Conservation (phyloP, 2,797 vertebrate species). For the Salarias fasciatus region DNA sequence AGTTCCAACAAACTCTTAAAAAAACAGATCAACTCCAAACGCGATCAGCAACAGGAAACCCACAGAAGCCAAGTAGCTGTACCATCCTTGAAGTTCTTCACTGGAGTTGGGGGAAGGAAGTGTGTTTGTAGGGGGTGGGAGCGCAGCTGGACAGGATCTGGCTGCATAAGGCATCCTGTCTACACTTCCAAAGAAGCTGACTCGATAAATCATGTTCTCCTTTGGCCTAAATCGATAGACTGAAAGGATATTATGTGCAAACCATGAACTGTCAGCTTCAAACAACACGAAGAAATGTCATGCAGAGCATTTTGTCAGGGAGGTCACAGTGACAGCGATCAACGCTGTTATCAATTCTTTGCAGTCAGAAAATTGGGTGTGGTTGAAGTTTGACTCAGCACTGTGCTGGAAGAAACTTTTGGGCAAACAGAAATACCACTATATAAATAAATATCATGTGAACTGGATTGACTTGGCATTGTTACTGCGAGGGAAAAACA, state of each 20-base stretch:
- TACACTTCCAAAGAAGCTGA: constrained; percentile 50
- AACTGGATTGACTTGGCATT: not conserved
- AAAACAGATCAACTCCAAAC: not conserved
- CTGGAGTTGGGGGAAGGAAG: constrained; percentile 66
- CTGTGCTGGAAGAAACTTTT: not conserved
- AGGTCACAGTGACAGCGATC: constrained; percentile 5
- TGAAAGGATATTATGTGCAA: too few relatives aligned
- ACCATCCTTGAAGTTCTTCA: constrained; percentile 23
- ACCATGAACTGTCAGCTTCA: too few relatives aligned
- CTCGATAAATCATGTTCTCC: constrained; percentile 27
- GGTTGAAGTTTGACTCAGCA: constrained; percentile 28
- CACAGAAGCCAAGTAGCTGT: too few relatives aligned
- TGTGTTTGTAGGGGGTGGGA: constrained; percentile 5
- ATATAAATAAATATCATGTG: not conserved
- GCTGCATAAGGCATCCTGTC: constrained; percentile 65
- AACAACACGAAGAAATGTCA: too few relatives aligned
- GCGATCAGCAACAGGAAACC: not conserved
- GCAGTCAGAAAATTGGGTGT: constrained; percentile 59
- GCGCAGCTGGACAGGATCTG: constrained; percentile 21
- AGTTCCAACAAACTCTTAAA: not conserved
- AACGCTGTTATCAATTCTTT: constrained; percentile 60
- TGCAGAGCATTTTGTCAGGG: too few relatives aligned
- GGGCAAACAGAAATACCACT: too few relatives aligned
- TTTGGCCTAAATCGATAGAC: not conserved
- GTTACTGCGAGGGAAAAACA: constrained; percentile 4